Evolutionary conservation across 2,797 vertebrate genomes (phyloP), one percentile per base, ranked within the genome.

Genomic region (Haliaeetus albicilla): DNA sequence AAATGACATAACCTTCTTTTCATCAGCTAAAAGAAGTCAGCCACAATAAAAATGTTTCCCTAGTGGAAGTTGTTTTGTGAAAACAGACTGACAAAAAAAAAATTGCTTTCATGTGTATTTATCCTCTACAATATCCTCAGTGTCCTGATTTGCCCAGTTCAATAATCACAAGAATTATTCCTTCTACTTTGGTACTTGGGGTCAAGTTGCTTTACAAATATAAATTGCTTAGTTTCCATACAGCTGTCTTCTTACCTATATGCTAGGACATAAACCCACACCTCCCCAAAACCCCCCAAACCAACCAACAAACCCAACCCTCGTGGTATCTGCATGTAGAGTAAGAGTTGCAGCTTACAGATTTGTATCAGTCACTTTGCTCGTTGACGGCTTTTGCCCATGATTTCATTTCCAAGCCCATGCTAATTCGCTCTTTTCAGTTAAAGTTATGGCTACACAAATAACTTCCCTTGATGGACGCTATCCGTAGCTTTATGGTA

Each of bases 1-100:
- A 94, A 96, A 90, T 83, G 74, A 76, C 70, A 84, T 64, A 91
- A 53, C 37, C 39, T 79, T 92, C 70, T 69, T 97, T 95, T 95
- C 46, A 93, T 92, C 93, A 96, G 56, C 83, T 76, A 46, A 48
- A 95, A 69, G 70, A 87, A 93, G 91, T 94, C 94, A 94, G 39
- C 80, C 89, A 94, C 75, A 59, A 75, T 33, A 24, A 91, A 89
- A 7, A n/a, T 86, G 67, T 85, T 91, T 89, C 67, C 56, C 46
- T 63, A 37, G 60, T 74, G 80, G 67, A 91, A 93, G 91, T 76
- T 93, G 71, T 89, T 94, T 75, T 87, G 60, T 89, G 87, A 83
- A 86, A 95, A 91, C 59, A 84, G 57, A 49, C 56, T 61, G 70
- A 57, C 43, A 35, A 89, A 80, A 77, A 71, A 31, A 63, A 9